Evolutionary conservation across 2,113 vertebrate genomes (phyloP).

Genomic region (Oceanites oceanicus): DNA sequence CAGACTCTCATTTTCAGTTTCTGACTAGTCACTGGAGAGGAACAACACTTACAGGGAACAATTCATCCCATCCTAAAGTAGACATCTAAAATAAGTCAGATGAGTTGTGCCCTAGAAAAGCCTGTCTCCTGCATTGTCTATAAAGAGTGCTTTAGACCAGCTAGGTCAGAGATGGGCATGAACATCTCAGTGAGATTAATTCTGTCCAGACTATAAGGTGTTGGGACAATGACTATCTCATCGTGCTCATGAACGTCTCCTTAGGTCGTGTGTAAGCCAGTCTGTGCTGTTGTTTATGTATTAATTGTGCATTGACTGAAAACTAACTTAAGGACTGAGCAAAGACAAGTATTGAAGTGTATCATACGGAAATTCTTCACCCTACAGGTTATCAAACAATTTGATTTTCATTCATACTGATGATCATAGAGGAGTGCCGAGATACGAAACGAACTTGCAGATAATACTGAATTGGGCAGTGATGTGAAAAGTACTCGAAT

Average conservation of each 20-base stretch:
- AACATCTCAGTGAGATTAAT: neutral
- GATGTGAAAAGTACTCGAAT: neutral
- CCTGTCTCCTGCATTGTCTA: neutral
- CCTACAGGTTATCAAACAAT: neutral
- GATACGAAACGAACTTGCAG: neutral
- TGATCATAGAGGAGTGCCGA: neutral
- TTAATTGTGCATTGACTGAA: neutral
- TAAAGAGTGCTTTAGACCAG: neutral
- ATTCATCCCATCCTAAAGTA: neutral
- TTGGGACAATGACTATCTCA: neutral
- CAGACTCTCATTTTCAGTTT: neutral
- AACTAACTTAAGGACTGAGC: neutral
- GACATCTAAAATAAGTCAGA: neutral
- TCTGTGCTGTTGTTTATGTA: neutral
- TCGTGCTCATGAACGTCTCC: neutral
- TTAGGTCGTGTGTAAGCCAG: neutral
- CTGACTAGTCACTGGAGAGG: neutral
- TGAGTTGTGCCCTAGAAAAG: neutral
- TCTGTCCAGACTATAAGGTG: neutral
- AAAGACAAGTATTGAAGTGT: neutral
- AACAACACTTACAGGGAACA: neutral
- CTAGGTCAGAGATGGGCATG: neutral
- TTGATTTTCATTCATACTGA: neutral
- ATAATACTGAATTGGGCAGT: neutral
- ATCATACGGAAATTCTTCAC: neutral